These are phyloP conservation scores for Podarcis lilfordi DNA, from an alignment of 2,797 vertebrate species.

Conservation along the genomic window DNA sequence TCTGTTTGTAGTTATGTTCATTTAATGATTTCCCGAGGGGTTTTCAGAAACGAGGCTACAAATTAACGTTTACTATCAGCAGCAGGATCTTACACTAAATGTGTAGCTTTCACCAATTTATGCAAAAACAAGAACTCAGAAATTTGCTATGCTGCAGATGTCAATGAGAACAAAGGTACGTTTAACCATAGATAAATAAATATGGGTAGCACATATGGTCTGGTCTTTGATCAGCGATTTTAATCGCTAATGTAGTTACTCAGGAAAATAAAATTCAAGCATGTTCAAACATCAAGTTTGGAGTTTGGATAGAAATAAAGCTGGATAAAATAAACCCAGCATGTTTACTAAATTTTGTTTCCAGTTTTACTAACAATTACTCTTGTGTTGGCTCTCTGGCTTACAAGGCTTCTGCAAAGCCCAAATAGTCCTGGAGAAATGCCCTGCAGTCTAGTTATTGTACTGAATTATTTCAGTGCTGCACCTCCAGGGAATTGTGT, in stretches of 20 bases:
- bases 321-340: background rate
- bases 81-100: background rate
- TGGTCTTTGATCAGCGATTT: background rate
- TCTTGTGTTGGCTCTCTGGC: background rate
- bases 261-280: background rate
- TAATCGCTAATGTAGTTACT: background rate
- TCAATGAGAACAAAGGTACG: background rate
- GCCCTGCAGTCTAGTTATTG: background rate
- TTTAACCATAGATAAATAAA: background rate
- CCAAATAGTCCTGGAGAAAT: background rate
- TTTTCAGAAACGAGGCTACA: background rate
- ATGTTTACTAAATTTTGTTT: background rate
- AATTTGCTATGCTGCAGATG: background rate
- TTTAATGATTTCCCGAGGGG: background rate
- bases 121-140: slow-evolving; percentile 38
- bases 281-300: background rate
- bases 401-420: background rate
- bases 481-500: background rate
- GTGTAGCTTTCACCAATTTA: slow-evolving; percentile 19
- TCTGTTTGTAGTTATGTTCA: slow-evolving; percentile 15
- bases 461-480: background rate
- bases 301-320: background rate
- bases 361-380: background rate
- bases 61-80: background rate
- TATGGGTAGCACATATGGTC: background rate